phyloP scores from a whole-genome alignment of 1,140 invertebrate genomes.

The Gonioctena quinquepunctata region DNA sequence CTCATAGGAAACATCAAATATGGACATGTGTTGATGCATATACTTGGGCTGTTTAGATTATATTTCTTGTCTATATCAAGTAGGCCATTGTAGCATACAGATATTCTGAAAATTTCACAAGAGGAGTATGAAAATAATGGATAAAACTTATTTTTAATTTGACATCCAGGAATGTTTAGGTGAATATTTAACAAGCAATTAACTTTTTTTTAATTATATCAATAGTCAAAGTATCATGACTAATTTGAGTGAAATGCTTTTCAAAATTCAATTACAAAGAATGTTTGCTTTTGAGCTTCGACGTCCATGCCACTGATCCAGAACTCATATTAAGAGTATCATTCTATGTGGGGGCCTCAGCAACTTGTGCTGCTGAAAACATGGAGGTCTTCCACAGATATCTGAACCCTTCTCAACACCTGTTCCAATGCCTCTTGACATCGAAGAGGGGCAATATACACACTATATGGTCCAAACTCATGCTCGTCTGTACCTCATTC shows the following conservation, averaged over 20 bases:
- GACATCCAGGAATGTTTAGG: too few species aligned
- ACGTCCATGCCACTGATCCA: too few species aligned
- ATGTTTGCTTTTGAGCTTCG: too few species aligned
- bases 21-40: slow-evolving; percentile 63
- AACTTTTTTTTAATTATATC: background rate
- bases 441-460: background rate
- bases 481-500: background rate
- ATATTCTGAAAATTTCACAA: slow-evolving; percentile 38
- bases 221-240: too few species aligned
- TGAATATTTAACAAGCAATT: background rate
- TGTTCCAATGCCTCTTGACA: background rate
- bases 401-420: background rate
- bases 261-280: too few species aligned
- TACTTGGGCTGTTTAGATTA: slow-evolving; percentile 41
- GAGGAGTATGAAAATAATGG: slow-evolving; percentile 2
- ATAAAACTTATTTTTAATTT: background rate
- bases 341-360: background rate
- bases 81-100: slow-evolving; percentile 35
- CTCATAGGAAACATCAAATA: slow-evolving; percentile 60
- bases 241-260: background rate
- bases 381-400: background rate
- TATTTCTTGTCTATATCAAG: slow-evolving; percentile 44
- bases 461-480: background rate
- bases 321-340: background rate
- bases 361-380: background rate